These are phyloP conservation scores for Cotesia glomerata DNA, from an alignment of 1,140 invertebrate species.

Conservation along the genomic window DNA sequence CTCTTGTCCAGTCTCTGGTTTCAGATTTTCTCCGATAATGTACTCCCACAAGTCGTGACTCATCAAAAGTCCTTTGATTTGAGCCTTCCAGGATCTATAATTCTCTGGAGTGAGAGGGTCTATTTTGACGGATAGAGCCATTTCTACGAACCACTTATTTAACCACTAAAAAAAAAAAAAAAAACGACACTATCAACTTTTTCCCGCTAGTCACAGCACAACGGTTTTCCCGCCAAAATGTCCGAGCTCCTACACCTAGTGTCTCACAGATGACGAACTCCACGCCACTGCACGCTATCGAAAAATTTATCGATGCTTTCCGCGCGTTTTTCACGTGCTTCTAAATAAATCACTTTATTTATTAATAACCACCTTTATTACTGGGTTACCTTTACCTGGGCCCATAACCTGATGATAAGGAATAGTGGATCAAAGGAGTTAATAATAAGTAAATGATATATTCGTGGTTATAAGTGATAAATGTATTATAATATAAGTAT, in stretches of 20 bases:
- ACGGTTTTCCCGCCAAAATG: constrained; percentile 12
- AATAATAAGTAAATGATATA: no score
- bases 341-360: no score
- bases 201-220: neutral
- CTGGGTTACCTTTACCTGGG: no score
- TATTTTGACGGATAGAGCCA: constrained; percentile 1
- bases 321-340: no score
- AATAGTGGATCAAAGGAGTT: no score
- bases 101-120: constrained; percentile 10
- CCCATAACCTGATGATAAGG: no score
- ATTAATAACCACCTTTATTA: no score
- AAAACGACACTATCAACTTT: no score
- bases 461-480: no score
- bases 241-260: neutral
- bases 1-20: neutral
- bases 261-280: constrained; percentile 7
- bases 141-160: neutral
- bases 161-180: no score
- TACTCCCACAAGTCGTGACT: constrained; percentile 5
- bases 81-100: constrained; percentile 12
- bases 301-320: neutral
- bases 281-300: constrained; percentile 16
- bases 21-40: constrained; percentile 9
- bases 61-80: neutral
- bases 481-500: no score